phyloP scores from a whole-genome alignment of 2,113 vertebrate genomes.

The Morone chrysops region DNA sequence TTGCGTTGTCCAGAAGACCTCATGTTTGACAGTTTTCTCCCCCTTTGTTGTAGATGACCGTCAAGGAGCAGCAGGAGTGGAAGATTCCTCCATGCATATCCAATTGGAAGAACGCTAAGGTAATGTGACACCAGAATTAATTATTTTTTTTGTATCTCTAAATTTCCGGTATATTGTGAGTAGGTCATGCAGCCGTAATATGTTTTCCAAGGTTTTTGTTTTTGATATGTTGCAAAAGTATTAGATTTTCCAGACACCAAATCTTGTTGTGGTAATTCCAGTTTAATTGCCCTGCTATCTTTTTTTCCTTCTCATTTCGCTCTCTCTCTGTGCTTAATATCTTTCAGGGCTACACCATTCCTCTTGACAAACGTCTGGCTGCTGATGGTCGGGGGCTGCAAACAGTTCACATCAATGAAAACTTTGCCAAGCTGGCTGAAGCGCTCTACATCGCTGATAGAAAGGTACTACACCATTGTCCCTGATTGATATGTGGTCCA shows the following conservation, averaged over 20 bases:
- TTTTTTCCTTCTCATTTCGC: not conserved
- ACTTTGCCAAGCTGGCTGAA: slow-evolving; percentile 98
- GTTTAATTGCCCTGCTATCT: not conserved
- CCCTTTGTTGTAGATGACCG: slow-evolving; percentile 91
- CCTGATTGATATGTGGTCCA: too few relatives aligned
- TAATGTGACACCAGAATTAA: slow-evolving; percentile 66
- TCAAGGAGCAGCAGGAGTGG: slow-evolving; percentile 99
- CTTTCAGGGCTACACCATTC: slow-evolving; percentile 96
- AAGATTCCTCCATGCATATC: slow-evolving; percentile 99
- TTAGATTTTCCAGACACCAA: not conserved
- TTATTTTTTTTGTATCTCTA: not conserved
- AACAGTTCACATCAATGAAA: slow-evolving; percentile 98
- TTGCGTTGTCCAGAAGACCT: not conserved
- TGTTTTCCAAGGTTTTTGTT: not conserved
- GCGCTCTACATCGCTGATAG: slow-evolving; percentile 98
- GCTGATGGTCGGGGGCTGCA: slow-evolving; percentile 96
- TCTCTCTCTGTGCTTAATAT: slow-evolving; percentile 33
- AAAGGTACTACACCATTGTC: slow-evolving; percentile 86
- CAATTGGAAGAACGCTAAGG: slow-evolving; percentile 99
- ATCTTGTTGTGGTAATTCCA: not conserved
- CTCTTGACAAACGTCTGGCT: slow-evolving; percentile 96
- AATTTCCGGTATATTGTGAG: not conserved
- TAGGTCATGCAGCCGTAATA: not conserved
- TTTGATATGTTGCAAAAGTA: not conserved
- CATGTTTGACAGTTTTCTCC: not conserved